Conservation (phyloP, 1,140 invertebrate species). For the Drosophila truncata region DNA sequence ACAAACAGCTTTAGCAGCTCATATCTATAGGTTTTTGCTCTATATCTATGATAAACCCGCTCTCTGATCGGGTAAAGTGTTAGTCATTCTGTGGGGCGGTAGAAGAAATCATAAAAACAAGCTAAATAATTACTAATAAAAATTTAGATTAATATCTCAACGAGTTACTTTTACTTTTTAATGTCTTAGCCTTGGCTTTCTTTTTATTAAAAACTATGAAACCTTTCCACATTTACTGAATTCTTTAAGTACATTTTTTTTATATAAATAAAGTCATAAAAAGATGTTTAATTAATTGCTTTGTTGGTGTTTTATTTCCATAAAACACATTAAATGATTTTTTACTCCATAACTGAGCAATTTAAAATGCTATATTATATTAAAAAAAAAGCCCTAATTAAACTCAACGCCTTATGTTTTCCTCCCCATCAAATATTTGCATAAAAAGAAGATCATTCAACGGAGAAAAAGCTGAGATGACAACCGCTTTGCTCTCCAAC, state of each 20-base stretch:
- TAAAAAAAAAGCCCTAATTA: background rate
- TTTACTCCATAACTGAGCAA: no score
- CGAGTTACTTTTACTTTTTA: background rate
- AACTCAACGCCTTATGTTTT: background rate
- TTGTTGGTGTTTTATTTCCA: no score
- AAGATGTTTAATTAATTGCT: no score
- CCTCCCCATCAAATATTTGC: background rate
- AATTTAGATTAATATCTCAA: background rate
- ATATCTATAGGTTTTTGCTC: background rate
- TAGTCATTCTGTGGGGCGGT: background rate
- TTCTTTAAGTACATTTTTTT: background rate
- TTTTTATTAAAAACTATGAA: background rate
- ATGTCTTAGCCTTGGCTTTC: background rate
- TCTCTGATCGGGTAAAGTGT: background rate
- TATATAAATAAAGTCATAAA: no score
- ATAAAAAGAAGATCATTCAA: slow-evolving; percentile 25
- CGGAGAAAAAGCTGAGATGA: slow-evolving; percentile 10
- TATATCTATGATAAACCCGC: background rate
- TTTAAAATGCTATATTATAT: background rate
- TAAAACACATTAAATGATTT: no score
- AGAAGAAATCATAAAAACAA: background rate
- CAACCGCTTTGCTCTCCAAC: slow-evolving; percentile 24
- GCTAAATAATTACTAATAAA: background rate
- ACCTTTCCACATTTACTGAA: background rate
- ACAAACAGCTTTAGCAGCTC: slow-evolving; percentile 6